Base-by-base conservation (phyloP, 2,113 vertebrate genomes). In the Oophaga pumilio region DNA sequence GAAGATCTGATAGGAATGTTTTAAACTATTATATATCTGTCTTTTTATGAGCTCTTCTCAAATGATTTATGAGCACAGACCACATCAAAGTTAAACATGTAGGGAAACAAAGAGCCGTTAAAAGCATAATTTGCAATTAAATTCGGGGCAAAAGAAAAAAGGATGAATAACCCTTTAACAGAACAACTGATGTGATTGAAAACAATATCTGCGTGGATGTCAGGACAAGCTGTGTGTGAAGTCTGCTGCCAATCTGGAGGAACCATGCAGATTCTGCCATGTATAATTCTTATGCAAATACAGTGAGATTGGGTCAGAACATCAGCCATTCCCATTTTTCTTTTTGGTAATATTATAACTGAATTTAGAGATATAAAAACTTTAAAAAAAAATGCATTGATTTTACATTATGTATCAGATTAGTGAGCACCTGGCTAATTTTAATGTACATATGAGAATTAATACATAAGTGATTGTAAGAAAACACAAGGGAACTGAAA, bases 371-470 rank as follows among this genome's bases (percentile, higher is more conserved):
- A 62, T 62, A 13, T 62, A 69, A 14, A 69, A 28, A 28, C 24
- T 28, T 28, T 14, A 1, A 64, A 66, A 66, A 2, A 8, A 24
- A 5, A 24, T n/a, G 94, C 93, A 94, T 93, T 90, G 93, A 91
- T 91, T 94, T 94, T 91, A 93, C 93, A 85, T 92, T 84, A 91
- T 93, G 93, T 95, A 94, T 93, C 91, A 89, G 95, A 94, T 93
- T 92, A 94, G 94, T 95, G 93, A 94, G 95, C 93, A 95, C 93
- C 89, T 93, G 93, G 94, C 93, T 92, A 92, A 92, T 94, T 95
- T 93, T 94, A 94, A 94, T 93, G 94, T 94, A 93, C 91, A 93
- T 14, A 60, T 71, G n/a, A 60, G 66, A 14, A 62, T 76, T 79
- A 24, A 15, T 1, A 56, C 24, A 15, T 4, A 56, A 76, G 17